Conservation (phyloP, 2,113 vertebrate genomes). For the Amia ocellicauda region DNA sequence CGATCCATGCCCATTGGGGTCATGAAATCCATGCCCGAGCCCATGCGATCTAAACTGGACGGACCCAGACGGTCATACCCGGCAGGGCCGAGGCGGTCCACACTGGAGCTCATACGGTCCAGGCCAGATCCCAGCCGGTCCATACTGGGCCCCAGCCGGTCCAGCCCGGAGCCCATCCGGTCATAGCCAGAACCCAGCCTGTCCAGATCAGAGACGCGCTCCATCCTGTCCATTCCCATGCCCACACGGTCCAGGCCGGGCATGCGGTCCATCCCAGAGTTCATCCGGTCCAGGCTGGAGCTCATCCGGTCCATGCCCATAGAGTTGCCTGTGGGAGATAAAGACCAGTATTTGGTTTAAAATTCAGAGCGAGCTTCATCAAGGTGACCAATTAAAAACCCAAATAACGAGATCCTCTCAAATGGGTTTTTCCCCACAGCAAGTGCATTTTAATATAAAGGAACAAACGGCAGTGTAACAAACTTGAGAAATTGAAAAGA, state of each 20-base stretch:
- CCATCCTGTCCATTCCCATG: conserved; percentile 83
- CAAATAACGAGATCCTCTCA: too few species aligned
- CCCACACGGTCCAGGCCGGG: conserved; percentile 78
- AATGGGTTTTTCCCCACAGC: too few species aligned
- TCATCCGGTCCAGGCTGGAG: conserved; percentile 72
- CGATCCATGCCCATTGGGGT: conserved; percentile 62
- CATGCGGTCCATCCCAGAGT: conserved; percentile 76
- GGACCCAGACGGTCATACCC: conserved; percentile 79
- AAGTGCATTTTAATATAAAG: background rate
- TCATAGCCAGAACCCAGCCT: conserved; percentile 83
- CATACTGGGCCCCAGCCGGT: conserved; percentile 82
- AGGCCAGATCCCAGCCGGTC: conserved; percentile 82
- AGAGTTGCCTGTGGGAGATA: conserved; percentile 51
- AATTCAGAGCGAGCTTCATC: background rate
- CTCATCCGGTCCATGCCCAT: conserved; percentile 80
- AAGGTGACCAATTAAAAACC: background rate
- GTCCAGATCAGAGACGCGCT: conserved; percentile 80
- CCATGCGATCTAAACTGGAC: conserved; percentile 81
- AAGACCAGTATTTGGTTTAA: background rate
- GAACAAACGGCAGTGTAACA: background rate
- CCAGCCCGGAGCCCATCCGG: conserved; percentile 81
- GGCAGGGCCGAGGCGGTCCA: conserved; percentile 82
- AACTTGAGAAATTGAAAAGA: too few species aligned
- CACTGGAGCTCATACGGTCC: conserved; percentile 82
- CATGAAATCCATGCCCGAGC: conserved; percentile 64